A percentile compares a stretch with the other conserved stretches of the same genome.
Conservation (phyloP, 2,888 invertebrate genomes). For the Limnephilus rhombicus region DNA sequence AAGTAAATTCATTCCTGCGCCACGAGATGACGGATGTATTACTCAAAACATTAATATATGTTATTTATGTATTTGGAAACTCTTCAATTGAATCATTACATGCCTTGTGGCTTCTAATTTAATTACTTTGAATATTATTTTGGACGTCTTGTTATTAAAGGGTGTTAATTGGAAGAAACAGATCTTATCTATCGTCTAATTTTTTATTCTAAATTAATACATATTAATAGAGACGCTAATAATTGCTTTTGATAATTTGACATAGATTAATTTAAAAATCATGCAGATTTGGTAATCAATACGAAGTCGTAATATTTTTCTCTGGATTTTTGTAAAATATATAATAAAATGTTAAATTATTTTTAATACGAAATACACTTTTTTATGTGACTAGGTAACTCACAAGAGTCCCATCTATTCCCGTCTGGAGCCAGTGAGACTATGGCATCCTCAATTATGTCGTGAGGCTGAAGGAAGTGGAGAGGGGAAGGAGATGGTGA, state of each 20-base stretch:
- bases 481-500: too few species aligned
- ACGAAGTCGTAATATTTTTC: too few species aligned
- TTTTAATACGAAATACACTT: too few species aligned
- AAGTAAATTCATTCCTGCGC: background rate
- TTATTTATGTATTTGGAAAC: conserved; percentile 18
- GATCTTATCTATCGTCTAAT: conserved; percentile 14
- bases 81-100: conserved; percentile 52
- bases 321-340: background rate
- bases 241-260: background rate
- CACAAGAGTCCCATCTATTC: too few species aligned
- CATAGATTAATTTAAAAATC: background rate
- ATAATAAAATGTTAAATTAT: too few species aligned
- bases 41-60: background rate
- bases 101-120: conserved; percentile 47
- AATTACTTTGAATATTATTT: conserved; percentile 44
- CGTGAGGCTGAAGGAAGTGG: too few species aligned
- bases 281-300: background rate
- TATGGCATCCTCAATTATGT: too few species aligned
- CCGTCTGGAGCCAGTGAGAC: too few species aligned
- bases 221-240: background rate
- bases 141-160: background rate
- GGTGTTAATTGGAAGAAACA: background rate
- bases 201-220: conserved; percentile 15
- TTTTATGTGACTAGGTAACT: too few species aligned
- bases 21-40: background rate